These are phyloP conservation scores for human (Homo sapiens) DNA, from an alignment of 2,113 vertebrate species.

Conservation along the genomic window GRCh38 chr1:233333001-233333500, in stretches of 20 bases:
- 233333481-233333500: no score
- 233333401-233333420: neutral
- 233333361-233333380: neutral
- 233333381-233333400: neutral
- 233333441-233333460: neutral
- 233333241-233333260: neutral
- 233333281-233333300: neutral
- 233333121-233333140: constrained; percentile 19
- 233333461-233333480: no score
- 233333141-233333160: neutral
- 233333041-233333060: neutral
- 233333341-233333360: neutral
- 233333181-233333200: neutral
- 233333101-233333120: constrained; percentile 3
- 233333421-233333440: neutral
- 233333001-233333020: neutral
- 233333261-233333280: neutral
- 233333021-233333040: neutral
- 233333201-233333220: neutral
- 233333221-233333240: accelerated
- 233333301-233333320: neutral
- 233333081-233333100: constrained; percentile 12
- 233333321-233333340: neutral
- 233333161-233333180: neutral
- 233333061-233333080: neutral